Conservation (phyloP, 2,113 vertebrate species). For the Zapornia atra region DNA sequence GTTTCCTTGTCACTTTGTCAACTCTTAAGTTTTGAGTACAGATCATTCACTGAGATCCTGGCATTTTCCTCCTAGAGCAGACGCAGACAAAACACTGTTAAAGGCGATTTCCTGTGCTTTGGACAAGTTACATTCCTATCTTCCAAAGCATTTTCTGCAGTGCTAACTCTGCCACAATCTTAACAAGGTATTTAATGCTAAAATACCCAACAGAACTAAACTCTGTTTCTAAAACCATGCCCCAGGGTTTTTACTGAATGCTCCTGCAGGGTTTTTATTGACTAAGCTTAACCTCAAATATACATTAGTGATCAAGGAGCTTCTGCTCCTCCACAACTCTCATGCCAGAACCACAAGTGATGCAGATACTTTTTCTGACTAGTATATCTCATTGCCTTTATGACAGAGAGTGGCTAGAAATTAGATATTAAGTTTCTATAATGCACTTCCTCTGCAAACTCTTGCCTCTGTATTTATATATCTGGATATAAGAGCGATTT, state of each 20-base stretch:
- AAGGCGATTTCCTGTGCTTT: neutral
- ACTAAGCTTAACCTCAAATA: neutral
- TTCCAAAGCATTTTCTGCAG: neutral
- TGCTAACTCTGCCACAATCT: neutral
- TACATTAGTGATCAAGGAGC: neutral
- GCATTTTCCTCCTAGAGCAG: neutral
- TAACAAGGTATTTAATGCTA: neutral
- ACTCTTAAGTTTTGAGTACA: neutral
- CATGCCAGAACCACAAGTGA: neutral
- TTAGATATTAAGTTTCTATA: neutral
- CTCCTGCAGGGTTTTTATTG: neutral
- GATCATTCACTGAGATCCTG: neutral
- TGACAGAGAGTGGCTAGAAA: neutral
- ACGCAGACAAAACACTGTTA: neutral
- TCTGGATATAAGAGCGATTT: neutral
- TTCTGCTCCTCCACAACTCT: neutral
- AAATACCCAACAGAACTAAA: neutral
- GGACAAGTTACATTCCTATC: neutral
- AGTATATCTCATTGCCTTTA: neutral
- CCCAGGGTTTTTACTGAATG: neutral
- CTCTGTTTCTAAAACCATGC: neutral
- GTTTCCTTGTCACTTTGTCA: neutral
- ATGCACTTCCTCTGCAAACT: neutral
- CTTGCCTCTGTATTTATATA: neutral
- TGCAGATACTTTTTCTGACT: neutral